Base-by-base conservation (phyloP, 2,797 vertebrate species). In the Enteromius radiatus region DNA sequence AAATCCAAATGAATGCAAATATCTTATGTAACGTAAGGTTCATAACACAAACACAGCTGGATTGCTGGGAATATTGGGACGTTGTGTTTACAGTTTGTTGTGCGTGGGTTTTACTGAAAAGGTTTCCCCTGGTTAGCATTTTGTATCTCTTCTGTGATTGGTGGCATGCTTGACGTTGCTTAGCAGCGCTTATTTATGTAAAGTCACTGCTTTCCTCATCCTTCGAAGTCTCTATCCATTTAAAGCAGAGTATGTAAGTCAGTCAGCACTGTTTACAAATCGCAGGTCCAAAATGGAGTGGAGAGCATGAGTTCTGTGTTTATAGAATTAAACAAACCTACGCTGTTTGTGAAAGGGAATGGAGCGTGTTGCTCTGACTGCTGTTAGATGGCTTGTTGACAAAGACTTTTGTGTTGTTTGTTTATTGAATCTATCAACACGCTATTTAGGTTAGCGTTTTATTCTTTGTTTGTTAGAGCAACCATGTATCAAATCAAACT, bases 201-300 rank as follows among this genome's bases (percentile, higher is more conserved):
- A 31, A 74, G 64, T 33, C n/a, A 26, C 38, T 15, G 26, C 63
- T 56, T 64, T 41, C 38, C 52, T 28, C 59, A 38, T 71, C 28
- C 36, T 54, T 54, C 68, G 38, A 36, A 26, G 33, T 49, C 75
- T 85, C 64, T 68, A 78, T 65, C 70, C 80, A 79, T 84, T 81
- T 84, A 80, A 86, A 81, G 84, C 45, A 36, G 43, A 61, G 33
- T 45, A 49, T 80, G 59, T 45, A 52, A 65, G 61, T 77, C 41
- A 6, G 31, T 31, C 38, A 26, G 56, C 12, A 26, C 63, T 74
- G 81, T 85, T 78, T 78, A 85, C 74, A 75, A 31, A 47, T 36
- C 21, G 12, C 41, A 33, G 38, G 73, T 73, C 78, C 45, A 81
- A 84, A 52, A 69, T 70, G 81, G 43, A 81, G 69, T 0, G 49